phyloP scores from a whole-genome alignment of 1,140 invertebrate genomes.

The Dufourea novaeangliae region DNA sequence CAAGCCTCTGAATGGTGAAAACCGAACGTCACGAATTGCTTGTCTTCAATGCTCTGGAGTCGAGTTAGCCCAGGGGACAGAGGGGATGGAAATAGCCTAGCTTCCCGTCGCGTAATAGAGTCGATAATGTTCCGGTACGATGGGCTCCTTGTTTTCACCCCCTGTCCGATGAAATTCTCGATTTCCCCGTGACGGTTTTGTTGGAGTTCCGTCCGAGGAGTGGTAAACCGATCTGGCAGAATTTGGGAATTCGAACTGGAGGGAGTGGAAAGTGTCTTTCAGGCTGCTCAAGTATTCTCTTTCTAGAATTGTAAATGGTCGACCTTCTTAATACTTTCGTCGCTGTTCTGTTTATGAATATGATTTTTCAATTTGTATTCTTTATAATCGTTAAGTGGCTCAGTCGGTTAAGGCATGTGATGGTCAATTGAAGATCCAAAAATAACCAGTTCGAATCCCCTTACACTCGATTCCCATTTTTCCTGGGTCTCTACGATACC shows the following conservation, averaged over 20 bases:
- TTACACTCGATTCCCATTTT: too few relatives aligned
- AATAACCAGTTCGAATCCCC: too few relatives aligned
- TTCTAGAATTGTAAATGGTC: too few relatives aligned
- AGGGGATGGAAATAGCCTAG: neutral
- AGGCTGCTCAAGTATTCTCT: neutral
- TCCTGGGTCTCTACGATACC: too few relatives aligned
- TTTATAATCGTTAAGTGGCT: too few relatives aligned
- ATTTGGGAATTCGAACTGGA: neutral
- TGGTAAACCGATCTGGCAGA: constrained; percentile 14
- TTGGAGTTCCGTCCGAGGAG: neutral
- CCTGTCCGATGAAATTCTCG: neutral
- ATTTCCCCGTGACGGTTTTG: neutral
- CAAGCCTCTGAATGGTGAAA: neutral
- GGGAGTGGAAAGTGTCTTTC: neutral
- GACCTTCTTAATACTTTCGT: too few relatives aligned
- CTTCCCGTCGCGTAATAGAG: constrained; percentile 25
- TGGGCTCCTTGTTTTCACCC: neutral
- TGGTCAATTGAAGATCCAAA: too few relatives aligned
- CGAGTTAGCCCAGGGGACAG: constrained; percentile 7
- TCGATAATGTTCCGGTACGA: constrained; percentile 31
- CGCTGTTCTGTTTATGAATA: too few relatives aligned
- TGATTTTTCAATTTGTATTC: too few relatives aligned
- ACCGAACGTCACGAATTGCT: constrained; percentile 24
- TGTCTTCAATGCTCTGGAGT: constrained; percentile 10
- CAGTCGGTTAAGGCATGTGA: too few relatives aligned